Evolutionary conservation across 2,888 invertebrate species (phyloP), one percentile per base, ranked within the genome.

Genomic region (Pristionchus fissidentatus): DNA sequence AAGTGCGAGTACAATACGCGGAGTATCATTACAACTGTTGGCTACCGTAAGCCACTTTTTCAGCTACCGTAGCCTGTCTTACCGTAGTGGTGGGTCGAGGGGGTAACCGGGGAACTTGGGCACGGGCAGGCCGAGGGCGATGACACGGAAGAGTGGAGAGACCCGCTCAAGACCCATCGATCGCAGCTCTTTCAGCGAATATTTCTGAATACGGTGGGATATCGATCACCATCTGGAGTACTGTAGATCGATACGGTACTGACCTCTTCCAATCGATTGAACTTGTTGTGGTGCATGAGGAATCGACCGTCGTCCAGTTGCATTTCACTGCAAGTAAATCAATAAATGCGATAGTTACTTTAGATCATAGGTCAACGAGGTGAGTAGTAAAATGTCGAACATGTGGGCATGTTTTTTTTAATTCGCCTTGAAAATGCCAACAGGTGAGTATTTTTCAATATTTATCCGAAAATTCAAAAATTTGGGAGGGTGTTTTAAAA

Each of bases 221-320:
- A n/a, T n/a, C n/a, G n/a, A 77, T 32, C 46, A 29, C 4, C 3
- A 49, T 78, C 19, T 8, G n/a, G n/a, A 43, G 22, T 15, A 13
- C 19, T 22, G 55, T n/a, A 26, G 32, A 35, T 10, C 41, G 26
- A 3, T 78, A 35, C 35, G 35, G 10, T 35, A 83, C 84, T 78
- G 92, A 96, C 97, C 94, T 96, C 93, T 22, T 97, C 93, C 26
- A 98, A 93, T 92, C 96, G 96, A 92, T 98, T 97, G 92, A 96
- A 98, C 93, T 97, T 95, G 4, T 95, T 94, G 13, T 97, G 95
- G 0, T 97, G 95, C 92, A 98, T 95, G 57, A 98, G 94, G 92
- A 98, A 96, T 89, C 97, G 94, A 0, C 98, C 98, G 94, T 98
- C 98, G 93, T 98, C 98, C 85, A 98, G 94, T 93, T 98, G 97